Percentiles rank a stretch among this genome's conserved stretches.
Conservation (phyloP, 2,797 vertebrate species). For the Sebastes kiyomatsui region DNA sequence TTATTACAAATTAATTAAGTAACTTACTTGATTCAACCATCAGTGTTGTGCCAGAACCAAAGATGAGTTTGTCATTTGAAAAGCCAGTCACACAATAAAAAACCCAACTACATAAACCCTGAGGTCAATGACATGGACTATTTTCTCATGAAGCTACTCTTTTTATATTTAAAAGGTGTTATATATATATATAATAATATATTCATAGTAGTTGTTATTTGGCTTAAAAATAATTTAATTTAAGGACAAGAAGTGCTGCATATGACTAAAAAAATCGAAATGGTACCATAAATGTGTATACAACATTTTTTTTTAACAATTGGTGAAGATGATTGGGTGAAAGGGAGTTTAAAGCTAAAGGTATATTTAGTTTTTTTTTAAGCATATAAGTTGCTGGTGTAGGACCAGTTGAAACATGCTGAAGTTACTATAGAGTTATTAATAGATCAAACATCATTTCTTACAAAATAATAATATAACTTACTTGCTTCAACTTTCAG, state of each 20-base stretch:
- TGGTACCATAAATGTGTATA: too few species aligned
- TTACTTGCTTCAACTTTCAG: background rate
- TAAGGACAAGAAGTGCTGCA: background rate
- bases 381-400: background rate
- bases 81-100: conserved; percentile 26
- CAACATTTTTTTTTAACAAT: too few species aligned
- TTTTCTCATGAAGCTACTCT: background rate
- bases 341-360: background rate
- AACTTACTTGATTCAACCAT: conserved; percentile 28
- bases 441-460: background rate
- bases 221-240: background rate
- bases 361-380: accelerated
- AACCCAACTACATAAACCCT: background rate
- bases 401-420: background rate
- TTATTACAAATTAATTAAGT: background rate
- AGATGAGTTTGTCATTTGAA: conserved; percentile 1
- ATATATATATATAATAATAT: background rate
- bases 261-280: too few species aligned
- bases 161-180: background rate
- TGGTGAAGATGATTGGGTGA: background rate
- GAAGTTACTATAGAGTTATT: background rate
- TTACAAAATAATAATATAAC: background rate
- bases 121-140: background rate
- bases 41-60: conserved; percentile 39
- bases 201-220: background rate